Evolutionary conservation across 1,140 invertebrate species (phyloP).

Genomic region (Nasonia vitripennis): DNA sequence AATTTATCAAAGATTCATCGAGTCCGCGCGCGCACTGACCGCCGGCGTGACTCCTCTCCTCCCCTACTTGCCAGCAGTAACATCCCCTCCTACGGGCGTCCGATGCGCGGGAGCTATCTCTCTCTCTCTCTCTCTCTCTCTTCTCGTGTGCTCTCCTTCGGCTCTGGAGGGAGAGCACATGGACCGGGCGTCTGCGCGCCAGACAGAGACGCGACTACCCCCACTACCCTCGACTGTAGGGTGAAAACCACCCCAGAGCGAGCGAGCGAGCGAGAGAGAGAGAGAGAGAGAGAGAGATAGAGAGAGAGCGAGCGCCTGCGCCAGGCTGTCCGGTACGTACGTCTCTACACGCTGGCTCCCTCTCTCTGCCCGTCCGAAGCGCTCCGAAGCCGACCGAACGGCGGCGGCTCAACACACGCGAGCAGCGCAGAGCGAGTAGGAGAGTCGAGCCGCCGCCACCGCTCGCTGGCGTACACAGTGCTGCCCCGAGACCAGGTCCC

Average conservation of each 20-base stretch:
- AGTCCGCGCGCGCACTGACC: not conserved
- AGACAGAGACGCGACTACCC: not conserved
- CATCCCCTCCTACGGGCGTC: no score
- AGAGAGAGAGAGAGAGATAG: constrained; percentile 20
- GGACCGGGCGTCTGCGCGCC: constrained; percentile 17
- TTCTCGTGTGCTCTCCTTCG: not conserved
- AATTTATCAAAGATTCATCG: constrained; percentile 23
- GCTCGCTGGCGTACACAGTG: constrained; percentile 15
- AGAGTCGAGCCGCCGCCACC: constrained; percentile 30
- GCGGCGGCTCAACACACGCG: constrained; percentile 32
- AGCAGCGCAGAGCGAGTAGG: not conserved
- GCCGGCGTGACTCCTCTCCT: not conserved
- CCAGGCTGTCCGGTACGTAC: constrained; percentile 54
- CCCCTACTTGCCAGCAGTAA: no score
- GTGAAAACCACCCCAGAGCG: constrained; percentile 71
- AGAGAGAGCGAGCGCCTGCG: constrained; percentile 62
- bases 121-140: not conserved
- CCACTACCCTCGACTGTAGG: constrained; percentile 51
- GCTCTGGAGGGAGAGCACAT: constrained; percentile 35
- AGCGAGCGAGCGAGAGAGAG: constrained; percentile 6
- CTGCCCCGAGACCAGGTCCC: constrained; percentile 70
- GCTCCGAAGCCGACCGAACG: constrained; percentile 71
- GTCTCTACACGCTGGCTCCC: constrained; percentile 56
- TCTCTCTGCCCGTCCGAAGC: constrained; percentile 63
- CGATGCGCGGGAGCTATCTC: not conserved